phyloP scores from a whole-genome alignment of 1,140 invertebrate species.

The Temnothorax longispinosus region DNA sequence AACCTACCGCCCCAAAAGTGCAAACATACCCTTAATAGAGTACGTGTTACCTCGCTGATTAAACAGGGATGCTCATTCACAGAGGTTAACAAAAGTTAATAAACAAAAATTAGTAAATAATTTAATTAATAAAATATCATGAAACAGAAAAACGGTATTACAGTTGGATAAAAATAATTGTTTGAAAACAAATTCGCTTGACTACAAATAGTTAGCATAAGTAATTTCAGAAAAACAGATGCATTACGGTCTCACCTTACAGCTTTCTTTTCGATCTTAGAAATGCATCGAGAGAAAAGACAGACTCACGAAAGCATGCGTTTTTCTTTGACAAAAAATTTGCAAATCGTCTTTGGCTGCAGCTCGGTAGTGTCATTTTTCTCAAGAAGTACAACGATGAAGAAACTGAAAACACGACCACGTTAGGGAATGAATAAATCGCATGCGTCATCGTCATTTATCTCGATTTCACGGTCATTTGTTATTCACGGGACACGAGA shows the following conservation, averaged over 20 bases:
- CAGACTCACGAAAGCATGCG: neutral
- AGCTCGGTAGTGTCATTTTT: neutral
- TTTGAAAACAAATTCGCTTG: neutral
- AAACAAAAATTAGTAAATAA: neutral
- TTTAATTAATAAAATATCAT: slow-evolving; percentile 3
- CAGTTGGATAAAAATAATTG: neutral
- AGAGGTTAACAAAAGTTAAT: neutral
- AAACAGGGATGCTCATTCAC: neutral
- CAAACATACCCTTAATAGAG: slow-evolving; percentile 1
- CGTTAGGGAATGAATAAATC: neutral
- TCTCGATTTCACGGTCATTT: neutral
- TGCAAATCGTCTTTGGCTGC: neutral
- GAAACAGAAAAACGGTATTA: neutral
- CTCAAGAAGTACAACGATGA: neutral
- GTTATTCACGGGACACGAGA: neutral
- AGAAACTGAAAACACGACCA: neutral
- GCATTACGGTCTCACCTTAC: neutral
- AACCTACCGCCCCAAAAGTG: neutral
- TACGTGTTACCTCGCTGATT: neutral
- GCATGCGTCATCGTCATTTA: neutral
- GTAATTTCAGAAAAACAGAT: neutral
- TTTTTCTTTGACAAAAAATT: neutral
- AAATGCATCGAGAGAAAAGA: neutral
- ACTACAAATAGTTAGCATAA: neutral
- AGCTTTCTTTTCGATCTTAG: neutral